Evolutionary conservation across 2,113 vertebrate species (phyloP), one percentile per base, ranked within the genome.

Genomic region (Calyptommatus sinebrachiatus): DNA sequence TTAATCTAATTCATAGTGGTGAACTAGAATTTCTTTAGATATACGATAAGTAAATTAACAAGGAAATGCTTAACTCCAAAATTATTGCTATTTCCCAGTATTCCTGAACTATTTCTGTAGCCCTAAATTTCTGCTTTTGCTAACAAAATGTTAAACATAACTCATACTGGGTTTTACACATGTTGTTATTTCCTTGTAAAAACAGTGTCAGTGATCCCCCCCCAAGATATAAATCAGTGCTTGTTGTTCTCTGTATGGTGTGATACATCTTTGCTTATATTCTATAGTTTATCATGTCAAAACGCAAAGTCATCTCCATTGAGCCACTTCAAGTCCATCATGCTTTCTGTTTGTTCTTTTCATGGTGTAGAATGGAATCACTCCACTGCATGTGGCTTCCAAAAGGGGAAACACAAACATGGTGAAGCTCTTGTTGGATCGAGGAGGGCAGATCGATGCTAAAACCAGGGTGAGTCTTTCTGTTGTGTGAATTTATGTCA

Each of bases 351-450:
- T 90, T 93, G 88, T 84, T 94, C 90, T 95, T 91, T 93, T 82
- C 87, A 71, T 86, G 86, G 71, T 82, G 79, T 92, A 99, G 99
- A 99, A 99, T 86, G 98, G 97, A 80, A 99, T 99, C 86, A 99
- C 97, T 50, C 98, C 98, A 46, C 95, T 99, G 53, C 98, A 99
- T 12, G 98, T 99, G 91, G 98, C 98, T 78, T 99, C 98, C 77
- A 99, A 99, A 91, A 96, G 98, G 77, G 99, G 99, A 79, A 99
- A 99, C 93, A 97, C 97, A 70, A 99, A 99, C 93, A 99, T 99
- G 99, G 98, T 99, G 86, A 97, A 96, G 85, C 96, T 99, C 85
- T 90, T 99, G 26, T 91, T 99, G 94, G 98, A 99, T 92, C 95
- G 98, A 0, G 97, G 98, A 76, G 96, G 97, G 79, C 97, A 99